Evolutionary conservation across 2,888 invertebrate species (phyloP), one percentile per base, ranked within the genome.

Genomic region (Steinernema scapterisci): DNA sequence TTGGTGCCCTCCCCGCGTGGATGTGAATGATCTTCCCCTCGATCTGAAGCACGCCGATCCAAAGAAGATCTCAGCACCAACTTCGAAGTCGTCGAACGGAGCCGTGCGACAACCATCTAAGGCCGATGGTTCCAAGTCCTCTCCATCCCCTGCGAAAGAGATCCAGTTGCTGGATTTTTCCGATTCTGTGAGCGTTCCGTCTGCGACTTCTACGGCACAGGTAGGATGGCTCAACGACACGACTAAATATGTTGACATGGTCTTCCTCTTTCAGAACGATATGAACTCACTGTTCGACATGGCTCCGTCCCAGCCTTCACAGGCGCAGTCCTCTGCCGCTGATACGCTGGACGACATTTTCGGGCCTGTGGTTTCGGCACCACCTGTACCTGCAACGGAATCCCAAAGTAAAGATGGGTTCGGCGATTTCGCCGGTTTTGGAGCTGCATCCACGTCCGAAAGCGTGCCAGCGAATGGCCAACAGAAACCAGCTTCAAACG

Each of bases 281-380:
- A n/a, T 27, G 11, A 27, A 63, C 31, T 31, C 27, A 31, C 16
- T 63, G 11, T 63, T 63, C 31, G 38, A 25, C 31, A 23, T 11
- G 38, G 38, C 38, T 38, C n/a, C 13, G 9, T 46, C 21, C 1
- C 19, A 13, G 5, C 56, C 56, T 19, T 3, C 19, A 5, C 19
- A 19, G 25, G 19, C 71, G 23, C n/a, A 71, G 9, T 27, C 19
- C 3, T 19, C 21, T 13, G 45, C 48, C 16, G 31, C 27, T 21
- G 79, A 80, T 13, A 80, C 84, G 52, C 73, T 85, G 16, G 85
- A 85, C 46, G 85, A 85, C 74, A 73, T 83, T 25, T 85, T 85
- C 70, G 85, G 85, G 11, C 79, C 82, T 19, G 82, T 85, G 16
- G 84, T 85, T 9, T 82, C 83, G 2, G 84, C 83, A 0, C 51